These are phyloP conservation scores for Timema cristinae DNA, from an alignment of 2,888 invertebrate species.

Conservation along the genomic window DNA sequence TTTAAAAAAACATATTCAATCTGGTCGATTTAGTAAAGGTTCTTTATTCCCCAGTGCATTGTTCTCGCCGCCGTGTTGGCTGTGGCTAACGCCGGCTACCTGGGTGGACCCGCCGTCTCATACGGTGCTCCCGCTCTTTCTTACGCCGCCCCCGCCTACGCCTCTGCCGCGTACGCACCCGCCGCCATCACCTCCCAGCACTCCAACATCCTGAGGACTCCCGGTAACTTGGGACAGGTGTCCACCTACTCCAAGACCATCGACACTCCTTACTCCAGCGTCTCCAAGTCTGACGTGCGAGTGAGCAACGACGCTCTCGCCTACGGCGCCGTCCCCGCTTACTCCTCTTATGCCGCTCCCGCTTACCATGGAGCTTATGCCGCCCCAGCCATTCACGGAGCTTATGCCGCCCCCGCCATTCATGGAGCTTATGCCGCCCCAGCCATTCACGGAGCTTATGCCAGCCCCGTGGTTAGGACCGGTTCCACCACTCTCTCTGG, in stretches of 20 bases:
- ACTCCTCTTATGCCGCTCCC: constrained; percentile 32
- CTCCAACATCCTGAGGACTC: constrained; percentile 48
- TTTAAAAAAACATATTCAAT: no score
- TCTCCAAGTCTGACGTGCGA: constrained; percentile 65
- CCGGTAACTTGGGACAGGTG: constrained; percentile 61
- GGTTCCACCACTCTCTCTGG: constrained; percentile 27
- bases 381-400: constrained; percentile 25
- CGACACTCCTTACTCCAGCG: constrained; percentile 68
- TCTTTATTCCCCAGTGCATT: constrained; percentile 19
- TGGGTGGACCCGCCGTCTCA: no score
- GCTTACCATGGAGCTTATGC: constrained; percentile 21
- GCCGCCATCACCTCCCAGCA: constrained; percentile 31
- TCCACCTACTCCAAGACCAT: constrained; percentile 68
- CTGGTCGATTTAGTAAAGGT: no score
- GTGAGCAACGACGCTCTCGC: constrained; percentile 42
- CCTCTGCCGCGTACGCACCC: constrained; percentile 10
- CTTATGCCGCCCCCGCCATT: constrained; percentile 19
- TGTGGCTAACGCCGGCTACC: constrained; percentile 36
- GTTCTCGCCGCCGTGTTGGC: constrained; percentile 33
- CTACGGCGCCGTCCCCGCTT: constrained; percentile 20
- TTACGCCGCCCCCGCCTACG: constrained; percentile 19
- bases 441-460: constrained; percentile 20
- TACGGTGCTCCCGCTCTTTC: no score
- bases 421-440: constrained; percentile 11
- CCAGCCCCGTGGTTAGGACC: constrained; percentile 32